Percentiles rank a stretch among this genome's conserved stretches.
phyloP scores from a whole-genome alignment of 2,797 vertebrate species.

The Pristis pectinata region DNA sequence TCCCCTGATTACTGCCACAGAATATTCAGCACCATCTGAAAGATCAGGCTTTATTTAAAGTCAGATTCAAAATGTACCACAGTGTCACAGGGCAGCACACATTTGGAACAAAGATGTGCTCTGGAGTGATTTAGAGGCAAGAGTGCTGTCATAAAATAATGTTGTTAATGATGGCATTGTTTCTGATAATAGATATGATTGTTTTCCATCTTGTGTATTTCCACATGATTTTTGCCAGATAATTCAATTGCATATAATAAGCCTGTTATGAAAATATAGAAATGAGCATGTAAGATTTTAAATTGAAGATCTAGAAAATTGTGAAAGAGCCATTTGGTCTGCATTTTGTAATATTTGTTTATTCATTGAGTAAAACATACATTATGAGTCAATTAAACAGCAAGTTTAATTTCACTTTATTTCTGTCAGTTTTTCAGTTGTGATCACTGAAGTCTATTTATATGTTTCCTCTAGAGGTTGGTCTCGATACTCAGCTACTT shows the following conservation, averaged over 20 bases:
- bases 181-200: not conserved
- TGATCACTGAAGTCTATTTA: not conserved
- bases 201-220: not conserved
- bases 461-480: not conserved
- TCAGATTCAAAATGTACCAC: not conserved
- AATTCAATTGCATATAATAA: not conserved
- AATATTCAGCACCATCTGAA: not conserved
- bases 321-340: not conserved
- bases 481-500: not conserved
- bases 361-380: not conserved
- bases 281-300: not conserved
- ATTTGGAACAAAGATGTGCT: too few relatives aligned
- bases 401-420: not conserved
- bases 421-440: not conserved
- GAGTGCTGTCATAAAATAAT: not conserved
- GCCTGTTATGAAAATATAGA: not conserved
- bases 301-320: not conserved
- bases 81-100: not conserved
- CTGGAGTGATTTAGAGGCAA: not conserved
- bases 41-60: not conserved
- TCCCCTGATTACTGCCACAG: not conserved
- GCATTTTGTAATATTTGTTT: not conserved
- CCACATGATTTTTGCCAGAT: not conserved
- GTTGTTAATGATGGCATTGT: not conserved
- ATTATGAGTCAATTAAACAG: not conserved